Conservation (phyloP, 2,888 invertebrate genomes). For the Marasmarcha lunaedactyla region DNA sequence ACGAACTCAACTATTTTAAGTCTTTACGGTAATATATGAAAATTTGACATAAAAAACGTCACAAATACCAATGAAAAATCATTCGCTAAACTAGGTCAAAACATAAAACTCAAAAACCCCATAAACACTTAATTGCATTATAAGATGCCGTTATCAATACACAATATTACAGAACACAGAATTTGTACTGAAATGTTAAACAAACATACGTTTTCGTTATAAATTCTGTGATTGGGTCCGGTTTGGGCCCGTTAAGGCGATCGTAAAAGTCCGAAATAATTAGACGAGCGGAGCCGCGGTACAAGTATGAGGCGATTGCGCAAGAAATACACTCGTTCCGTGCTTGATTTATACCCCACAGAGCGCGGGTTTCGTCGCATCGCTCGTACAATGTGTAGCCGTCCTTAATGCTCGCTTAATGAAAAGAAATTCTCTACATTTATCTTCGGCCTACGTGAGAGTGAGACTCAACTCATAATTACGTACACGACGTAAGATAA, state of each 20-base stretch:
- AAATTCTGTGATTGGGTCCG: slow-evolving; percentile 65
- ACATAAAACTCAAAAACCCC: too few relatives aligned
- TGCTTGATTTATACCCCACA: slow-evolving; percentile 57
- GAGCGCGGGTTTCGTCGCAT: slow-evolving; percentile 43
- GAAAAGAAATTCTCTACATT: slow-evolving; percentile 48
- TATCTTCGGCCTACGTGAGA: slow-evolving; percentile 37
- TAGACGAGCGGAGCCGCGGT: slow-evolving; percentile 62
- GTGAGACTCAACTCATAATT: slow-evolving; percentile 19
- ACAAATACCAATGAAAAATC: too few relatives aligned
- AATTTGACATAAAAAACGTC: too few relatives aligned
- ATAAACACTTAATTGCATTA: too few relatives aligned
- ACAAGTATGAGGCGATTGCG: slow-evolving; percentile 67
- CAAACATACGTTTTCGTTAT: slow-evolving; percentile 31
- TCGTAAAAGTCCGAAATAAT: slow-evolving; percentile 63
- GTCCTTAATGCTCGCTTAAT: slow-evolving; percentile 43
- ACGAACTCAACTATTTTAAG: too few relatives aligned
- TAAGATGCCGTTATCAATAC: too few relatives aligned
- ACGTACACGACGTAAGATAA: background rate
- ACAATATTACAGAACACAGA: too few relatives aligned
- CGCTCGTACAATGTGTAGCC: slow-evolving; percentile 24
- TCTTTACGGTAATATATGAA: too few relatives aligned
- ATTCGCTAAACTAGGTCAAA: too few relatives aligned
- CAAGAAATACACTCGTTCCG: slow-evolving; percentile 64
- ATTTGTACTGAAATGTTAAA: slow-evolving; percentile 28
- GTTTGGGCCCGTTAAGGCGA: slow-evolving; percentile 65